These are phyloP conservation scores for Ptilonorhynchus violaceus DNA, from an alignment of 2,113 vertebrate species.

Conservation along the genomic window DNA sequence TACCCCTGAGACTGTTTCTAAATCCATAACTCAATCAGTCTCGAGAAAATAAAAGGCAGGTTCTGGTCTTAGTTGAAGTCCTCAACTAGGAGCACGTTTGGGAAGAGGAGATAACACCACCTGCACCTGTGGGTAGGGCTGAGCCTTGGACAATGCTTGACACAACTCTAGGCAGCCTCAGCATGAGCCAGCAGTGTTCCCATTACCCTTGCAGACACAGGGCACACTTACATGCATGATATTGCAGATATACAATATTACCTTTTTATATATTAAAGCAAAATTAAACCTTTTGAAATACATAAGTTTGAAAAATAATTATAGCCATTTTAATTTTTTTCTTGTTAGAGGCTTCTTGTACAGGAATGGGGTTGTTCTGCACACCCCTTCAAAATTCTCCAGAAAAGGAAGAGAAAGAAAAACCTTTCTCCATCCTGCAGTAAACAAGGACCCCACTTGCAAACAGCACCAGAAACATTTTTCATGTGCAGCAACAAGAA, in stretches of 20 bases:
- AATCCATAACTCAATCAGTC: background rate
- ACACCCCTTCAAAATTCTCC: background rate
- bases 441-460: background rate
- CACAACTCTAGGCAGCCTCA: background rate
- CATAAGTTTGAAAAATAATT: background rate
- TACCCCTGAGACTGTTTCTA: background rate
- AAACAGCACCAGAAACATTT: background rate
- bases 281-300: background rate
- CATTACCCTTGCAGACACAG: background rate
- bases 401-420: background rate
- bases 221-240: fast-evolving
- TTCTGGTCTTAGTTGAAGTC: background rate
- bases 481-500: background rate
- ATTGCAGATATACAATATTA: background rate
- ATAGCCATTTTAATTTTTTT: fast-evolving
- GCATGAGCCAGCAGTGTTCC: background rate
- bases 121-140: fast-evolving
- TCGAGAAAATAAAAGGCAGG: background rate
- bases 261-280: background rate
- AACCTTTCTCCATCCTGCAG: background rate
- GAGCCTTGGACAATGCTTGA: background rate
- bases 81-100: background rate
- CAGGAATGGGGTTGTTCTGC: fast-evolving
- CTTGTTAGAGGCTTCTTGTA: background rate
- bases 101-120: background rate